Evolutionary conservation across 2,888 invertebrate genomes (phyloP).

Genomic region (Galerucella calmariensis): DNA sequence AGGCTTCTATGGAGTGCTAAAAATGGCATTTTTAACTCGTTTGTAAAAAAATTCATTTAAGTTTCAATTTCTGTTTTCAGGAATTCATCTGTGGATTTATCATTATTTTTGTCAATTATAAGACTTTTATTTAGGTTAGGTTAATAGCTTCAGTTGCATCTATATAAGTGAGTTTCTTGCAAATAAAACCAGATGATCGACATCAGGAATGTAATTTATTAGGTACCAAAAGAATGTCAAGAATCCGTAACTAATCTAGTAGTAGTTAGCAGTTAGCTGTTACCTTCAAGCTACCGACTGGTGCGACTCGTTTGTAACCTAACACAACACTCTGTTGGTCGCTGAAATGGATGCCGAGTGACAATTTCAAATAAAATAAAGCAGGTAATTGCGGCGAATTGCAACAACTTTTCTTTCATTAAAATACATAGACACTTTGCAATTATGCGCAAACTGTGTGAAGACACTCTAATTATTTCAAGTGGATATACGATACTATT

Average conservation of each 20-base stretch:
- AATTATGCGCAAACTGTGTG: conserved; percentile 17
- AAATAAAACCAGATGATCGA: conserved; percentile 4
- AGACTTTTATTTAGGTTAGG: not conserved
- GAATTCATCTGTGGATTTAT: not conserved
- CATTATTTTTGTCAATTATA: not conserved
- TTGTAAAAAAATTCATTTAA: too few species aligned
- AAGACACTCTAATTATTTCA: conserved; percentile 15
- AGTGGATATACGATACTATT: conserved; percentile 3
- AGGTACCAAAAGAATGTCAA: conserved; percentile 26
- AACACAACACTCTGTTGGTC: conserved; percentile 4
- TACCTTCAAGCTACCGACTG: conserved; percentile 13
- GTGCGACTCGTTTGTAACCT: conserved; percentile 3
- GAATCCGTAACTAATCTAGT: conserved; percentile 26
- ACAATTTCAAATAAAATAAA: conserved; percentile 34
- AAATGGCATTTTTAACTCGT: too few species aligned
- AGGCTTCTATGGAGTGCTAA: too few species aligned
- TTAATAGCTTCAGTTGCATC: not conserved
- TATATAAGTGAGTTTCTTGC: not conserved
- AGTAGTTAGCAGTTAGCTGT: conserved; percentile 20
- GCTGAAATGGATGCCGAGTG: conserved; percentile 20
- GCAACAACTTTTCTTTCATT: conserved; percentile 18
- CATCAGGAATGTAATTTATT: conserved; percentile 6
- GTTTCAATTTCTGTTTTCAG: too few species aligned
- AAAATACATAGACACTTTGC: conserved; percentile 9
- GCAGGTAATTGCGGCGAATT: conserved; percentile 31